Percentiles rank a stretch among this genome's conserved stretches.
Evolutionary conservation across 2,113 vertebrate genomes (phyloP).

Genomic region (Glareola pratincola): DNA sequence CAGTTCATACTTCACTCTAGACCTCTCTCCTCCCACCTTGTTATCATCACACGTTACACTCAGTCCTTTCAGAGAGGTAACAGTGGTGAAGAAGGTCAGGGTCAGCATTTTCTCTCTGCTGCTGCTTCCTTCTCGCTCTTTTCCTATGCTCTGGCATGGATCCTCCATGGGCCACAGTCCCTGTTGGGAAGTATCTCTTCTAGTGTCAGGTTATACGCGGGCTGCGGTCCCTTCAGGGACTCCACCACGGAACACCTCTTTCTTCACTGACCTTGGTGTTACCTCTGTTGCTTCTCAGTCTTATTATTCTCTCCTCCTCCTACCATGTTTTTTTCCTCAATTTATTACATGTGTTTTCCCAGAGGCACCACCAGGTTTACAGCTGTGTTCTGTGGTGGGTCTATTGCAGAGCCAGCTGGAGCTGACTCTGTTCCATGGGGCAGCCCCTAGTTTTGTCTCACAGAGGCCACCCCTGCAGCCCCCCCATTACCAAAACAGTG

Average conservation of each 20-base stretch:
- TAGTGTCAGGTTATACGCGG: neutral
- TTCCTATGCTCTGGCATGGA: accelerated
- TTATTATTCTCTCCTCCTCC: neutral
- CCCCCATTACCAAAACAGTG: neutral
- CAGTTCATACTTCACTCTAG: neutral
- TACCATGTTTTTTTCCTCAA: neutral
- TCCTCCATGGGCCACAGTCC: neutral
- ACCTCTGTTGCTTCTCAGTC: neutral
- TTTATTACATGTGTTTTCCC: neutral
- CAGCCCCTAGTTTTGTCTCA: neutral
- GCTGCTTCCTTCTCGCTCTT: neutral
- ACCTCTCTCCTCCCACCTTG: neutral
- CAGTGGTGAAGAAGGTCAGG: neutral
- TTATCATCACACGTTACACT: neutral
- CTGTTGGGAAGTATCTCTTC: neutral
- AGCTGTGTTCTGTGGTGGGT: neutral
- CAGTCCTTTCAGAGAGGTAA: neutral
- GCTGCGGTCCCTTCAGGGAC: neutral
- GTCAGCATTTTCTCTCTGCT: neutral
- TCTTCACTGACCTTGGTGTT: neutral
- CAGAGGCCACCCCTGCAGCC: accelerated
- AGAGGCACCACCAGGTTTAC: neutral
- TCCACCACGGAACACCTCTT: neutral
- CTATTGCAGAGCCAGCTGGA: neutral
- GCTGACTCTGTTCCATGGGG: neutral